Evolutionary conservation across 1,140 invertebrate genomes (phyloP).

Genomic region (Drosophila malerkotliana): DNA sequence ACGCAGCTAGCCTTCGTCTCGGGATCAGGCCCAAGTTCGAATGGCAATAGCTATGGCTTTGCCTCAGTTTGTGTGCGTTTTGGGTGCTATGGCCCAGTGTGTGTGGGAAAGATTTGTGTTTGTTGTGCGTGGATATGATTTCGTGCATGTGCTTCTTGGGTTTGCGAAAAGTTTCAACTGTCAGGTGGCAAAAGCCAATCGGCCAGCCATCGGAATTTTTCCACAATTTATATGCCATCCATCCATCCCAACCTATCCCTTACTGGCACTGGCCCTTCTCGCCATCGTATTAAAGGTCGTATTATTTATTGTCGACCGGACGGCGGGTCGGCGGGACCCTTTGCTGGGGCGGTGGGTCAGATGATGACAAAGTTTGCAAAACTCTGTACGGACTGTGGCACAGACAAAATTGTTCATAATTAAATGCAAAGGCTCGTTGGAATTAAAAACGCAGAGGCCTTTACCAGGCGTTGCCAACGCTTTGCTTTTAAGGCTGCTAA

Average conservation of each 20-base stretch:
- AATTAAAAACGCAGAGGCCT: slow-evolving; percentile 67
- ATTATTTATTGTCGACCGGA: slow-evolving; percentile 38
- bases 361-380: slow-evolving; percentile 36
- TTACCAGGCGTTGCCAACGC: slow-evolving; percentile 40
- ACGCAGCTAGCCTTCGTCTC: slow-evolving; percentile 67
- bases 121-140: slow-evolving; percentile 81
- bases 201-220: slow-evolving; percentile 68
- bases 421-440: slow-evolving; percentile 72
- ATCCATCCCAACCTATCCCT: not conserved
- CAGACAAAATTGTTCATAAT: slow-evolving; percentile 65
- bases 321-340: slow-evolving; percentile 6
- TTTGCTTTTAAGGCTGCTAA: slow-evolving; percentile 76
- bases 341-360: slow-evolving; percentile 27
- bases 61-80: slow-evolving; percentile 14
- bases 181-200: slow-evolving; percentile 79
- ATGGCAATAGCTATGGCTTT: slow-evolving; percentile 4
- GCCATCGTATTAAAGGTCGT: slow-evolving; percentile 20
- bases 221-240: slow-evolving; percentile 62
- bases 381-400: slow-evolving; percentile 13
- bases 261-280: not conserved
- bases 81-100: slow-evolving; percentile 14
- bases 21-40: slow-evolving; percentile 45
- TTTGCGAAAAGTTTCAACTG: slow-evolving; percentile 68
- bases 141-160: slow-evolving; percentile 61
- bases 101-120: slow-evolving; percentile 70